phyloP scores from a whole-genome alignment of 2,888 invertebrate species.

The Taphrorychus bicolor region DNA sequence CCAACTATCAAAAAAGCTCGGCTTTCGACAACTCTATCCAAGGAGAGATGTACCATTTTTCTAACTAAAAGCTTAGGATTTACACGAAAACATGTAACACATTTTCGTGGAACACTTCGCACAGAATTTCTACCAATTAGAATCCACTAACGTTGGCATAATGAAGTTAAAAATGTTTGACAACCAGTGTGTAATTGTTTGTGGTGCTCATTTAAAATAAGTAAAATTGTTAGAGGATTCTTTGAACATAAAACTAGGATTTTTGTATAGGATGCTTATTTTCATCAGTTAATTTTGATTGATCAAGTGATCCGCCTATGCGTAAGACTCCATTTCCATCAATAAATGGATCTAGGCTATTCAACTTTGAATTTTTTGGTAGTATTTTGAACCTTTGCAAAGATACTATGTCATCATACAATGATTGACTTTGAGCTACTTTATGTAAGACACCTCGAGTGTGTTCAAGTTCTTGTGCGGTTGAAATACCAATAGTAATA shows the following conservation, averaged over 20 bases:
- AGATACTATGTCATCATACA: neutral
- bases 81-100: neutral
- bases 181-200: neutral
- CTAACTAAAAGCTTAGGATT: neutral
- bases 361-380: neutral
- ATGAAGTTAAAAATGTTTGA: neutral
- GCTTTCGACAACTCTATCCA: no score
- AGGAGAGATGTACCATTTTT: no score
- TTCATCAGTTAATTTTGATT: neutral
- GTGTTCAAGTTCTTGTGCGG: neutral
- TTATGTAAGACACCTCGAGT: neutral
- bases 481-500: neutral
- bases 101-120: neutral
- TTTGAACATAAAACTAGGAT: neutral
- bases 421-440: neutral
- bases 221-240: neutral
- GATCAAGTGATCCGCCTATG: neutral
- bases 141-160: neutral
- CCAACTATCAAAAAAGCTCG: no score
- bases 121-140: neutral
- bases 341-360: neutral
- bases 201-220: neutral
- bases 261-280: constrained; percentile 2
- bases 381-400: neutral
- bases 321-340: neutral